Conservation (phyloP, 2,888 invertebrate species). For the Hermodice carunculata region DNA sequence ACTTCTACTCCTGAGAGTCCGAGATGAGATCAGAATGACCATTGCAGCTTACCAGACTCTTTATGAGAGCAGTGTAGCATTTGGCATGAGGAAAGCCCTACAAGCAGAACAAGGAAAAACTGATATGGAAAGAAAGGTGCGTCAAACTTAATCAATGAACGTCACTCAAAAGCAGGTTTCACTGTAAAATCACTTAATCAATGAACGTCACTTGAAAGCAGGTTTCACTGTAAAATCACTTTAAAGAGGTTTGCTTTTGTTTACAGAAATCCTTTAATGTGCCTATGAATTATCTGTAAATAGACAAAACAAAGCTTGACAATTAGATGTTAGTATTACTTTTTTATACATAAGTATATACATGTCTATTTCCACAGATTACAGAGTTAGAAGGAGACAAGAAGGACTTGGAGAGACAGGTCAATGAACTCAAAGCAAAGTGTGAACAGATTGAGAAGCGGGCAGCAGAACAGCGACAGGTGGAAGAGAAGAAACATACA, state of each 20-base stretch:
- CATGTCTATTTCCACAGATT: too few relatives aligned
- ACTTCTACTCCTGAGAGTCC: slow-evolving; percentile 87
- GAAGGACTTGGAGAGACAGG: slow-evolving; percentile 85
- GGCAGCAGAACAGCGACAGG: slow-evolving; percentile 81
- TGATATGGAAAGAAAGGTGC: slow-evolving; percentile 67
- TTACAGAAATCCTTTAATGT: too few relatives aligned
- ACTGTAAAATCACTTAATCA: too few relatives aligned
- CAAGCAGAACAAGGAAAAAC: slow-evolving; percentile 89
- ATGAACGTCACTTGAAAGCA: too few relatives aligned
- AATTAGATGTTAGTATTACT: too few relatives aligned
- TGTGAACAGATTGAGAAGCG: slow-evolving; percentile 70
- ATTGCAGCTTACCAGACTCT: slow-evolving; percentile 96
- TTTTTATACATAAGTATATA: too few relatives aligned
- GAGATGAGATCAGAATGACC: slow-evolving; percentile 96
- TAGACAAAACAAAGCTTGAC: too few relatives aligned
- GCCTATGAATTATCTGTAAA: too few relatives aligned
- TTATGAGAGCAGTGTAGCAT: slow-evolving; percentile 96
- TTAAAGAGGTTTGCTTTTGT: too few relatives aligned
- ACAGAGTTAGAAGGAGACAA: slow-evolving; percentile 76
- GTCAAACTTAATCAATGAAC: background rate
- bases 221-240: too few relatives aligned
- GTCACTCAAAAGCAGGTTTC: too few relatives aligned
- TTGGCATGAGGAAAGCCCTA: slow-evolving; percentile 97
- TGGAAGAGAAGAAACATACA: slow-evolving; percentile 91
- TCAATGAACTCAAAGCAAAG: slow-evolving; percentile 69